Conservation (phyloP, 2,797 vertebrate genomes). For the Urophycis tenuis region DNA sequence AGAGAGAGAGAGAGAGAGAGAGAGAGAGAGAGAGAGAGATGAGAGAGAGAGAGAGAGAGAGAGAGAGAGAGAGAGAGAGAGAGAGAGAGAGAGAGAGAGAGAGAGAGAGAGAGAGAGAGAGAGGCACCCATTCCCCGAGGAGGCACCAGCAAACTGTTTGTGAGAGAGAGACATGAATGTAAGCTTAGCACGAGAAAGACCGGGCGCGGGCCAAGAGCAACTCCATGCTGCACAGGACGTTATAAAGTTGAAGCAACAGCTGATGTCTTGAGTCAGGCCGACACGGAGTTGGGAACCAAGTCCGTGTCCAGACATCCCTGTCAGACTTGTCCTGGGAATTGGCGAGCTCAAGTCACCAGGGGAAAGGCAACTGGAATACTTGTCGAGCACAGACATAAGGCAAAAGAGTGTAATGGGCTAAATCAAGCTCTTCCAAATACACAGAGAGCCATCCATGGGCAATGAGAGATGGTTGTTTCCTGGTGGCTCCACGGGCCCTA, state of each 20-base stretch:
- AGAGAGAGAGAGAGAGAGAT: too few relatives aligned
- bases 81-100: too few relatives aligned
- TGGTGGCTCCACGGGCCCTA: conserved; percentile 37
- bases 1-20: too few relatives aligned
- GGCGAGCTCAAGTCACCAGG: conserved; percentile 64
- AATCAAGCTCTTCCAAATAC: conserved; percentile 62
- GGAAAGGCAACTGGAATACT: conserved; percentile 58
- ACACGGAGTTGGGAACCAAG: conserved; percentile 65
- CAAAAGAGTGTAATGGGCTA: conserved; percentile 54
- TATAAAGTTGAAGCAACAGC: conserved; percentile 72
- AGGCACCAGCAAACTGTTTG: conserved; percentile 63
- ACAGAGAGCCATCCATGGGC: conserved; percentile 49
- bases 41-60: too few relatives aligned
- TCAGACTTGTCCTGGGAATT: conserved; percentile 74
- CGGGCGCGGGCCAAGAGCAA: conserved; percentile 68
- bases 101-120: too few relatives aligned
- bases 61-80: too few relatives aligned
- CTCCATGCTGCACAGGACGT: conserved; percentile 57
- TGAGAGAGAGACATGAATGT: conserved; percentile 67
- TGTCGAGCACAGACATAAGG: conserved; percentile 53
- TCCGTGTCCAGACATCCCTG: conserved; percentile 64
- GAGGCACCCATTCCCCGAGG: conserved; percentile 55
- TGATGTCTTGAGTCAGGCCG: conserved; percentile 66
- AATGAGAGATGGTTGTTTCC: conserved; percentile 54
- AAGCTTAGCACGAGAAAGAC: conserved; percentile 66